Evolutionary conservation across 2,797 vertebrate genomes (phyloP).

Genomic region (Coilia nasus): DNA sequence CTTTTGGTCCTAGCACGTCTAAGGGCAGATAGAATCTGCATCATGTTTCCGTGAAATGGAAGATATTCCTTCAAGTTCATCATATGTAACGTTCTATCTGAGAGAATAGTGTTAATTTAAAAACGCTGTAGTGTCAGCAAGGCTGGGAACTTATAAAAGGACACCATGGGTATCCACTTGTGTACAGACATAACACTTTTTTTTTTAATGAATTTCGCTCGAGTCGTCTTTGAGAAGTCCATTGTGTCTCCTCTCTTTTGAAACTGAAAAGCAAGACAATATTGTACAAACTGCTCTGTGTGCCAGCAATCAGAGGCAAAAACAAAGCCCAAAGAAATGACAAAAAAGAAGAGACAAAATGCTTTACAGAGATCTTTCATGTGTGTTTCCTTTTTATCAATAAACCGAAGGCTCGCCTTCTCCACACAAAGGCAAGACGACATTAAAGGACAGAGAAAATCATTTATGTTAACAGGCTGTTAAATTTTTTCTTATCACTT

Average conservation of each 20-base stretch:
- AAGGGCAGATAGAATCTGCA: not conserved
- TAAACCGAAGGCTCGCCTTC: slow-evolving; percentile 37
- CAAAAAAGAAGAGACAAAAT: slow-evolving; percentile 37
- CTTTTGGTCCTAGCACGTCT: not conserved
- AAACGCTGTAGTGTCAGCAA: not conserved
- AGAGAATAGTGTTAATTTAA: not conserved
- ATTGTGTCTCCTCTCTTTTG: not conserved
- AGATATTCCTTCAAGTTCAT: not conserved
- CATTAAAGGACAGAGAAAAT: slow-evolving; percentile 50
- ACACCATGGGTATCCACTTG: not conserved
- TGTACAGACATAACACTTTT: not conserved
- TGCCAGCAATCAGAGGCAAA: slow-evolving; percentile 32
- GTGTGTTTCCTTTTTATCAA: slow-evolving; percentile 54
- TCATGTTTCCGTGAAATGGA: not conserved
- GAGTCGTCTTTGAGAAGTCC: not conserved
- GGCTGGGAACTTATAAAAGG: not conserved
- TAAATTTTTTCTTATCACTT: slow-evolving; percentile 50
- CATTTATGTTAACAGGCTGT: slow-evolving; percentile 36
- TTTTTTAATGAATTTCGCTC: not conserved
- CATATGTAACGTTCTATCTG: not conserved
- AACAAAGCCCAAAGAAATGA: slow-evolving; percentile 23
- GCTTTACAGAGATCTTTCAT: slow-evolving; percentile 51
- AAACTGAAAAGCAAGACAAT: slow-evolving; percentile 15
- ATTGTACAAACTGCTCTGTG: slow-evolving; percentile 24
- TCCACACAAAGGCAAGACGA: slow-evolving; percentile 36